phyloP scores from a whole-genome alignment of 2,113 vertebrate genomes.

The Aphyosemion australe region DNA sequence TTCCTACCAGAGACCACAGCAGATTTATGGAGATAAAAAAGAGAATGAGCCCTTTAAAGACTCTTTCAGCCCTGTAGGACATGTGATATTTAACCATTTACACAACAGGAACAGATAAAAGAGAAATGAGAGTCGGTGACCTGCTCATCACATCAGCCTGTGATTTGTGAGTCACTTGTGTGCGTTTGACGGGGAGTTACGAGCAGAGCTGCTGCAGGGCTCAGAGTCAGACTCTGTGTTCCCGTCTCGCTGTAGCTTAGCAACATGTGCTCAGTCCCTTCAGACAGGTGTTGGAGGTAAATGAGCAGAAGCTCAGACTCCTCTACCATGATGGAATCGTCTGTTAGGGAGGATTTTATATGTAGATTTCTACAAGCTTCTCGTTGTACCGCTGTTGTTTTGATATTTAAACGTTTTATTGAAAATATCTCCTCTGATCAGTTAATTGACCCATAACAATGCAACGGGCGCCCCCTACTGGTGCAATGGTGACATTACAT shows the following conservation, averaged over 20 bases:
- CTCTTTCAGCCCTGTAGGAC: slow-evolving; percentile 6
- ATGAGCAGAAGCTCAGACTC: slow-evolving; percentile 27
- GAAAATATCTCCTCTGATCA: too few species aligned
- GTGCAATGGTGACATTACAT: background rate
- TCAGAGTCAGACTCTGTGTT: slow-evolving; percentile 39
- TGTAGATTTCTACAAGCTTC: too few species aligned
- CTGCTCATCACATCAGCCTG: background rate
- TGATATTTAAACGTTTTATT: too few species aligned
- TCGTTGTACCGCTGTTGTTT: too few species aligned
- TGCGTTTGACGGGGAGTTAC: slow-evolving; percentile 6
- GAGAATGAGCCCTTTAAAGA: too few species aligned
- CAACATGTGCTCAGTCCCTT: slow-evolving; percentile 41
- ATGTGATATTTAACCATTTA: slow-evolving; percentile 26
- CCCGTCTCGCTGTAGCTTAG: slow-evolving; percentile 54
- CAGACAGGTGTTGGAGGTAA: slow-evolving; percentile 45
- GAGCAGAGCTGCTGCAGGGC: background rate
- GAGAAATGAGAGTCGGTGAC: slow-evolving; percentile 14
- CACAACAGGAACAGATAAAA: slow-evolving; percentile 5
- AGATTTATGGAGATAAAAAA: too few species aligned
- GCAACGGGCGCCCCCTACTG: slow-evolving; percentile 34
- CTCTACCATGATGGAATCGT: background rate
- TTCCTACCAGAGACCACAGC: too few species aligned
- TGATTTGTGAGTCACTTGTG: background rate
- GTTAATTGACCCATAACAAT: too few species aligned
- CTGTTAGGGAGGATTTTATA: background rate